phyloP scores from a whole-genome alignment of 2,888 invertebrate genomes.

The Cephus runcator region DNA sequence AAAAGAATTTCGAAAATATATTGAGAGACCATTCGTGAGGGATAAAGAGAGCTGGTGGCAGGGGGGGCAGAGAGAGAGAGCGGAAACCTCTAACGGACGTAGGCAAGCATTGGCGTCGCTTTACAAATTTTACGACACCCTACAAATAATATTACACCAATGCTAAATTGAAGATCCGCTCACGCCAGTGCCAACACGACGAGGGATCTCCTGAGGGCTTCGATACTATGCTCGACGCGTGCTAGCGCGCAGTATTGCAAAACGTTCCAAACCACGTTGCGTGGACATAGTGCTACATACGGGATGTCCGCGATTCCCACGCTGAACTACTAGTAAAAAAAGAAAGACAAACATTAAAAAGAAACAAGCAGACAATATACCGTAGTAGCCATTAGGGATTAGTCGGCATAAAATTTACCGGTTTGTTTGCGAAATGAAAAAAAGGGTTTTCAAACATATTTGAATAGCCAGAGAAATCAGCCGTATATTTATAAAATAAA shows the following conservation, averaged over 20 bases:
- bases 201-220: constrained; percentile 33
- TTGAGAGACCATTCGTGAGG: neutral
- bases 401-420: neutral
- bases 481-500: neutral
- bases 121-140: neutral
- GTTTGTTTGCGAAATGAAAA: neutral
- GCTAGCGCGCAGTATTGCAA: constrained; percentile 16
- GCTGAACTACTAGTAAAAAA: neutral
- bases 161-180: constrained; percentile 3
- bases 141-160: neutral
- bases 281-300: neutral
- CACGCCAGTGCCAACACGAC: constrained; percentile 19
- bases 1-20: neutral
- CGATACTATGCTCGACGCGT: constrained; percentile 21
- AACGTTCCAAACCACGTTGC: constrained; percentile 12
- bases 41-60: constrained; percentile 13
- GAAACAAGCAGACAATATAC: neutral
- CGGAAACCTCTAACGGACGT: constrained; percentile 33
- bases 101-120: constrained; percentile 28
- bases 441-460: neutral
- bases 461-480: neutral
- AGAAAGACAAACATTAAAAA: neutral
- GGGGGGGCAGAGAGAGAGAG: constrained; percentile 1
- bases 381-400: neutral
- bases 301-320: neutral